These are phyloP conservation scores for Sinocyclocheilus anshuiensis DNA, from an alignment of 2,113 vertebrate species.

Conservation along the genomic window DNA sequence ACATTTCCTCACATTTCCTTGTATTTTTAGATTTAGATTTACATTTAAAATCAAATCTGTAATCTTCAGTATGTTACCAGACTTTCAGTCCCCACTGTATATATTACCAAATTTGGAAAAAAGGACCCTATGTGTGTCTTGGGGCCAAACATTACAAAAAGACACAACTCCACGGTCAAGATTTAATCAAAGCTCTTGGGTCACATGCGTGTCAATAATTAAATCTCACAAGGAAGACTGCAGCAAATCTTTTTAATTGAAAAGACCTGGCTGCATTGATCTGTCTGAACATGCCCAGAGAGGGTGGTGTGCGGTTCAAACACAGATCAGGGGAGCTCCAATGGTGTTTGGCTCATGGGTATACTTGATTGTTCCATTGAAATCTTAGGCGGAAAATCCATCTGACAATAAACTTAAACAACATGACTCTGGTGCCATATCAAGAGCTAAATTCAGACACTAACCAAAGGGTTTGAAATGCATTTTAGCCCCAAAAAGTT, in stretches of 20 bases:
- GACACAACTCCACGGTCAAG: conserved; percentile 52
- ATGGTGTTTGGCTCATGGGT: conserved; percentile 43
- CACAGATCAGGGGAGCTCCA: conserved; percentile 42
- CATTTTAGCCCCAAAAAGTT: neutral
- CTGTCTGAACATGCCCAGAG: conserved; percentile 48
- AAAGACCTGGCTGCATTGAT: conserved; percentile 64
- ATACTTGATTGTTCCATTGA: conserved; percentile 39
- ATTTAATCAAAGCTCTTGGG: conserved; percentile 58
- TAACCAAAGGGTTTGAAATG: neutral
- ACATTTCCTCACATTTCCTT: neutral
- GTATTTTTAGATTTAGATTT: neutral
- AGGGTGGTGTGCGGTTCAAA: conserved; percentile 48
- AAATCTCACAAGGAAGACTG: conserved; percentile 55
- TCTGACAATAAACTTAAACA: conserved; percentile 20
- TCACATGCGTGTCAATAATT: conserved; percentile 62
- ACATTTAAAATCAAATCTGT: neutral
- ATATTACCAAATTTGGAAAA: neutral
- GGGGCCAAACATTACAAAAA: conserved; percentile 47
- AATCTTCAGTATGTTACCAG: neutral
- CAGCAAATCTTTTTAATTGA: conserved; percentile 67
- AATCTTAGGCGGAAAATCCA: neutral
- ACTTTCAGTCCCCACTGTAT: neutral
- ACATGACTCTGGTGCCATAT: neutral
- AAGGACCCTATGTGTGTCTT: conserved; percentile 27
- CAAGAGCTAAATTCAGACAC: neutral